phyloP scores from a whole-genome alignment of 2,797 vertebrate genomes.

The Hipposideros larvatus region DNA sequence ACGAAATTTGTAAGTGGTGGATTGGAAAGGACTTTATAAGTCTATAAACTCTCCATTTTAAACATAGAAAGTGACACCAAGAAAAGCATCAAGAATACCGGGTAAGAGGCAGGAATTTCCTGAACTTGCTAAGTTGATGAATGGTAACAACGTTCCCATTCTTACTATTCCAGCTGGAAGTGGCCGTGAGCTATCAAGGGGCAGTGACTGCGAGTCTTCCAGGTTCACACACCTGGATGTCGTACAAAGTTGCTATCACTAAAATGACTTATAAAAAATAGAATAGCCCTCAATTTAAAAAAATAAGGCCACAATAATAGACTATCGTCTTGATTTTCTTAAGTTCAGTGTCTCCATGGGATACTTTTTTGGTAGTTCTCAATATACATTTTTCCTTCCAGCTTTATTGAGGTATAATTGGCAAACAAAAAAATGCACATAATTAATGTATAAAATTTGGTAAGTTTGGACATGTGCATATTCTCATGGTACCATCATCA shows the following conservation, averaged over 20 bases:
- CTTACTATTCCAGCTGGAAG: not conserved
- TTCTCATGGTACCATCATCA: not conserved
- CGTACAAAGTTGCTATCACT: not conserved
- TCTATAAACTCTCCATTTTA: not conserved
- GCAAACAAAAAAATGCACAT: not conserved
- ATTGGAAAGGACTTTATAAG: not conserved
- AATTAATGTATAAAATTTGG: not conserved
- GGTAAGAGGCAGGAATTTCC: not conserved
- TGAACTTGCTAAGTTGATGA: not conserved
- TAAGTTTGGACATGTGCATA: not conserved
- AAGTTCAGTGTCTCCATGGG: slow-evolving; percentile 51
- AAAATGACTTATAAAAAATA: not conserved
- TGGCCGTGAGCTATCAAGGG: not conserved
- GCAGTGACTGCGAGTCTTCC: not conserved
- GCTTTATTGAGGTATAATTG: not conserved
- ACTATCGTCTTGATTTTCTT: slow-evolving; percentile 76
- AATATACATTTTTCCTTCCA: not conserved
- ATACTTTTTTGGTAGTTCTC: not conserved
- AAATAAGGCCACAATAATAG: slow-evolving; percentile 68
- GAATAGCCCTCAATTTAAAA: slow-evolving; percentile 67
- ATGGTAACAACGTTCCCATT: not conserved
- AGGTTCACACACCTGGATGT: not conserved
- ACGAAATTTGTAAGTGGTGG: not conserved
- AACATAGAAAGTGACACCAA: not conserved
- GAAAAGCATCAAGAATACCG: not conserved